Conservation (phyloP, 2,888 invertebrate genomes). For the Trachelus troglodyta region DNA sequence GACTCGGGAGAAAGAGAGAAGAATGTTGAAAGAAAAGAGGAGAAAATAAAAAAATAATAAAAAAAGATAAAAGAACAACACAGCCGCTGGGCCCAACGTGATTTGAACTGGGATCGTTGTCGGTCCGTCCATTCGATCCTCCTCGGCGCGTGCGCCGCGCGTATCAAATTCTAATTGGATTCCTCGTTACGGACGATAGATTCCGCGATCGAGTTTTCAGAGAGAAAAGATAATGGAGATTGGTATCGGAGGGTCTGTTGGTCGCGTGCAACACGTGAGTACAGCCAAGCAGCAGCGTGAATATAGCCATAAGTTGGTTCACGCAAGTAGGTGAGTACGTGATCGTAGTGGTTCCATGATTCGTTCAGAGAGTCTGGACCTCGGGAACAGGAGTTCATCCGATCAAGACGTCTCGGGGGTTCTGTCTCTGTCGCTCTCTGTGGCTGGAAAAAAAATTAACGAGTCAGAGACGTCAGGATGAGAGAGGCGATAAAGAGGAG, state of each 20-base stretch:
- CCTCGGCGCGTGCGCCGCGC: not conserved
- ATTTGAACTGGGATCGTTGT: constrained; percentile 31
- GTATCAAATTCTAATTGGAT: not conserved
- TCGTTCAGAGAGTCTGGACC: not conserved
- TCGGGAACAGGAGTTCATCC: not conserved
- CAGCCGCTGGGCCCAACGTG: constrained; percentile 20
- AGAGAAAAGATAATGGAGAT: not conserved
- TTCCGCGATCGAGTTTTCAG: not conserved
- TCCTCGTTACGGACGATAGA: not conserved
- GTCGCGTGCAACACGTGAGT: not conserved
- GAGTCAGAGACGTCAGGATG: not conserved
- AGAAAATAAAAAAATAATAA: constrained; percentile 12
- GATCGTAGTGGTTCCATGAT: not conserved
- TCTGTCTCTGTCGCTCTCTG: not conserved
- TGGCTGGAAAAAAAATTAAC: not conserved
- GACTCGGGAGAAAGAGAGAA: constrained; percentile 13
- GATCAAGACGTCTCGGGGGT: not conserved
- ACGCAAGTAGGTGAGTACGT: not conserved
- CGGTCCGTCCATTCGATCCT: constrained; percentile 9
- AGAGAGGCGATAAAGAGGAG: constrained; percentile 38
- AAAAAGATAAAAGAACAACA: constrained; percentile 20
- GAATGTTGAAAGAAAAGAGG: not conserved
- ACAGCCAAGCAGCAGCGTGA: not conserved
- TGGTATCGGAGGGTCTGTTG: not conserved
- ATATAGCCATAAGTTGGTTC: not conserved